Percentiles rank a stretch among this genome's conserved stretches.
These are phyloP conservation scores for Knipowitschia caucasica DNA, from an alignment of 2,797 vertebrate genomes.

Conservation along the genomic window DNA sequence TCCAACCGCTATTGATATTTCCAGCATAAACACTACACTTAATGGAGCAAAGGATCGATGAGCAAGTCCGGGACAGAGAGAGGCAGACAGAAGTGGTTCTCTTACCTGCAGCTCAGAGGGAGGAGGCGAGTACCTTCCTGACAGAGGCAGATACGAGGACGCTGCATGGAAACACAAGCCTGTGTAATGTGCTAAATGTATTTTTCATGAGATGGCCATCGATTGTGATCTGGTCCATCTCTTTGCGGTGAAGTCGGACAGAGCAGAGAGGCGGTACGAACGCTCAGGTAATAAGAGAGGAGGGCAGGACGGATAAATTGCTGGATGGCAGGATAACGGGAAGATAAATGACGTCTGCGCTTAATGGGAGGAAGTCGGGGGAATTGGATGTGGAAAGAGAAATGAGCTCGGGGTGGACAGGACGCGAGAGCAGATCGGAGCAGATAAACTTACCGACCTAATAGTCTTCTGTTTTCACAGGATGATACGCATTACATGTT, in stretches of 20 bases:
- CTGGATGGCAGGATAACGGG: conserved; percentile 36
- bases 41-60: conserved; percentile 53
- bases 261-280: conserved; percentile 11
- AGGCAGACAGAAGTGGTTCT: conserved; percentile 48
- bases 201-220: conserved; percentile 69
- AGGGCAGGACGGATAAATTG: conserved; percentile 26
- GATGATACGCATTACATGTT: neutral
- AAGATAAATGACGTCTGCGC: conserved; percentile 40
- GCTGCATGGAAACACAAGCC: conserved; percentile 32
- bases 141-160: too few relatives aligned
- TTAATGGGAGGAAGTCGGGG: conserved; percentile 33
- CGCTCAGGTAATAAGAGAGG: conserved; percentile 40
- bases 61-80: conserved; percentile 51
- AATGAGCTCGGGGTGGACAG: conserved; percentile 4
- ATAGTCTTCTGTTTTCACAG: neutral
- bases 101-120: conserved; percentile 44
- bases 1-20: conserved; percentile 56
- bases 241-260: conserved; percentile 36
- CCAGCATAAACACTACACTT: conserved; percentile 61
- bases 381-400: conserved; percentile 25
- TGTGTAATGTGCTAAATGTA: conserved; percentile 59
- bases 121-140: too few relatives aligned
- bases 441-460: conserved; percentile 5
- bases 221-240: conserved; percentile 67
- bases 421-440: neutral